A percentile compares a stretch with the other conserved stretches of the same genome.
phyloP scores from a whole-genome alignment of 2,113 vertebrate species.

The Oceanodroma tethys region DNA sequence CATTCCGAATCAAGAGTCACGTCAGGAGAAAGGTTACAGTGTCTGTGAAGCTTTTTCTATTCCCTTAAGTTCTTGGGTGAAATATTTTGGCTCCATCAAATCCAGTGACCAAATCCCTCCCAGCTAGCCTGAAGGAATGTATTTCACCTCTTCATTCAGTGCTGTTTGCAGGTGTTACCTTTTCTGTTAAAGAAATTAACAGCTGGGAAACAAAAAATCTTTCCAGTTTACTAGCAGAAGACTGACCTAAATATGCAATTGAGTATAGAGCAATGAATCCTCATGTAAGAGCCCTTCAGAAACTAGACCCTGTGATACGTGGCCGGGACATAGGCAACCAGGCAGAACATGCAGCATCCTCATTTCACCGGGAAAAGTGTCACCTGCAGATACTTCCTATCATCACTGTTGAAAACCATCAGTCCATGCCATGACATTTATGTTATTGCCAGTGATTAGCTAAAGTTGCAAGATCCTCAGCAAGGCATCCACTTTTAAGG shows the following conservation, averaged over 20 bases:
- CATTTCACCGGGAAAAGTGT: not conserved
- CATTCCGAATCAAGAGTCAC: not conserved
- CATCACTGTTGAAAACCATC: not conserved
- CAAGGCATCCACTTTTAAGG: not conserved
- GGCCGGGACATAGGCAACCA: not conserved
- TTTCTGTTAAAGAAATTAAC: not conserved
- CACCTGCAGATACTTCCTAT: not conserved
- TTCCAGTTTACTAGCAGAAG: not conserved
- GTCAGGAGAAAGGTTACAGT: not conserved
- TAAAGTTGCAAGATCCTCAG: not conserved
- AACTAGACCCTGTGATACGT: not conserved
- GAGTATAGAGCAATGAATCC: not conserved
- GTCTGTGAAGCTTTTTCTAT: not conserved
- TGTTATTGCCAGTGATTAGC: not conserved
- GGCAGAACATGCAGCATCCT: not conserved
- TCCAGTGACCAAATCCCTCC: not conserved
- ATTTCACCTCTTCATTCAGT: not conserved
- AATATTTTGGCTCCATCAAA: not conserved
- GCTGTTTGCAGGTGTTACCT: not conserved
- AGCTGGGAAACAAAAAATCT: not conserved
- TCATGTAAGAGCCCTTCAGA: not conserved
- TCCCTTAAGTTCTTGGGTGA: not conserved
- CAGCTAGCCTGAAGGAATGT: not conserved
- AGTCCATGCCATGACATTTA: not conserved
- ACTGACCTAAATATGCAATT: not conserved